These are phyloP conservation scores for Acropora tenuis DNA, from an alignment of 64 coral and sea anemone species.

Conservation along the genomic window DNA sequence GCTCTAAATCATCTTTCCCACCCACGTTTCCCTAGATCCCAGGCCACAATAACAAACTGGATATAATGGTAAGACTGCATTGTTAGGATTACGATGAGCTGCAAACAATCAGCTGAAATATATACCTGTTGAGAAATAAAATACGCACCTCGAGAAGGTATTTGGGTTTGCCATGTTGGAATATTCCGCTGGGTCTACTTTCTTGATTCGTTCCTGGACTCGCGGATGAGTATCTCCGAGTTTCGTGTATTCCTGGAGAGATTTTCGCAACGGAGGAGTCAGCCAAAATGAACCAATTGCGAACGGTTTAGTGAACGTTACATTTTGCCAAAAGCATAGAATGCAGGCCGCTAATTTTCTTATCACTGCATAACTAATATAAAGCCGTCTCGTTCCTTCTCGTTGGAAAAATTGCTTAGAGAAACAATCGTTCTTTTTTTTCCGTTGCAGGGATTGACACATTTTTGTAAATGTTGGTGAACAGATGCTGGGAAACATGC, in stretches of 20 bases:
- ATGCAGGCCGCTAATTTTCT: no score
- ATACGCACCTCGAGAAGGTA: conserved; percentile 77
- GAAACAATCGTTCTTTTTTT: no score
- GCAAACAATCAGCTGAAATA: not conserved
- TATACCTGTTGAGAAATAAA: not conserved
- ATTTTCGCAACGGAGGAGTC: not conserved
- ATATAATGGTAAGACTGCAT: no score
- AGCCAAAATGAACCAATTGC: not conserved
- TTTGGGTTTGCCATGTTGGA: conserved; percentile 86
- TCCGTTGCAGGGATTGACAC: no score
- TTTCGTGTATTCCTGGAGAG: conserved; percentile 79
- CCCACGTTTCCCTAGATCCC: not conserved
- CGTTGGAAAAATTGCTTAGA: no score
- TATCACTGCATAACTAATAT: no score
- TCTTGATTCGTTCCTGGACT: conserved; percentile 81
- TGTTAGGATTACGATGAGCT: no score
- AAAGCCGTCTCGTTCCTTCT: no score
- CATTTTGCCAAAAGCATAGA: not conserved
- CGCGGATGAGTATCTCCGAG: conserved; percentile 75
- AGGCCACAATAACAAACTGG: not conserved
- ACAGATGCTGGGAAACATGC: no score
- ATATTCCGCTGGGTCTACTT: conserved; percentile 84
- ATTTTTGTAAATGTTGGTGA: no score
- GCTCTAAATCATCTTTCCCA: not conserved
- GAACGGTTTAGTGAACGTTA: not conserved